These are phyloP conservation scores for Acrocyrtus sp. DNA, from an alignment of 2,888 invertebrate genomes.

Conservation along the genomic window DNA sequence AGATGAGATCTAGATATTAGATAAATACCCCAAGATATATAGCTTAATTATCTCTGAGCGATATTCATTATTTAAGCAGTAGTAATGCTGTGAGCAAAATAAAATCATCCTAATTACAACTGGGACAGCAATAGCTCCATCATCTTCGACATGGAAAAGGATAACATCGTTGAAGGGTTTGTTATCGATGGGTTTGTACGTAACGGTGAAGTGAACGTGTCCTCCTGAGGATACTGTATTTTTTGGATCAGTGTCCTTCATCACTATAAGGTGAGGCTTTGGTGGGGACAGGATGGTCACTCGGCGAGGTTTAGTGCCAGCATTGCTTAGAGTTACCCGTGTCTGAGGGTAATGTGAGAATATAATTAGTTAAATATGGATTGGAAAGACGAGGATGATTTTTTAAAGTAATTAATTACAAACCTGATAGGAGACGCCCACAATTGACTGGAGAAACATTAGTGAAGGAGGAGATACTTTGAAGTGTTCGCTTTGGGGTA, in stretches of 20 bases:
- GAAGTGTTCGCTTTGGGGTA: conserved; percentile 7
- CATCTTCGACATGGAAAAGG: conserved; percentile 45
- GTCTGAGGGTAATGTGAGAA: too few relatives aligned
- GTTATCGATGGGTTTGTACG: conserved; percentile 28
- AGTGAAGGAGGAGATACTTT: conserved; percentile 31
- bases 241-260: conserved; percentile 26
- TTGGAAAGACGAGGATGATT: too few relatives aligned
- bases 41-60: not conserved
- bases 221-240: conserved; percentile 47
- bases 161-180: conserved; percentile 44
- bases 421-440: too few relatives aligned
- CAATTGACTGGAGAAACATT: conserved; percentile 31
- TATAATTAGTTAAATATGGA: conserved; percentile 1
- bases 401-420: too few relatives aligned
- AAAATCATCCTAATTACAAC: too few relatives aligned
- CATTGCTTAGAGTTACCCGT: conserved; percentile 37
- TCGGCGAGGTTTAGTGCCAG: conserved; percentile 41
- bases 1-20: not conserved
- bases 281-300: conserved; percentile 48
- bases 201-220: conserved; percentile 17
- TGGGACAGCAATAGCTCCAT: conserved; percentile 56
- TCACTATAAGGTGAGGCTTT: conserved; percentile 35
- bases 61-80: not conserved
- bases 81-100: not conserved
- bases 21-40: too few relatives aligned